phyloP scores from a whole-genome alignment of 2,113 vertebrate genomes.

The Tragulus kanchil region DNA sequence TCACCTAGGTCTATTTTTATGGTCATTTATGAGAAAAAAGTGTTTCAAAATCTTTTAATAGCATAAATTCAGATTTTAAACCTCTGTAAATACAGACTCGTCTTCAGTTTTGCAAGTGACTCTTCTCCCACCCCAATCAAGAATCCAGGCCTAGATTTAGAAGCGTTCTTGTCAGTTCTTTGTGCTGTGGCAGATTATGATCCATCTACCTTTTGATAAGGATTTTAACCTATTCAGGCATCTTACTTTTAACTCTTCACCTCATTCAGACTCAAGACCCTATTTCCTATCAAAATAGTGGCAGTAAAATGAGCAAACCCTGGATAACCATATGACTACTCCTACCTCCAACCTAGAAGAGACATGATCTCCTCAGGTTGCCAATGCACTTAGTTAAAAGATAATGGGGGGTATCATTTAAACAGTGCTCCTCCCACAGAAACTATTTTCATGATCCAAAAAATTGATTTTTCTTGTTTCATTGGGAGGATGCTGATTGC shows the following conservation, averaged over 20 bases:
- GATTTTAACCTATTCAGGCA: not conserved
- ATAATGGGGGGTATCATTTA: not conserved
- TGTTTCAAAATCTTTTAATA: not conserved
- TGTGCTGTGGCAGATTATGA: not conserved
- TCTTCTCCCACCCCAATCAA: not conserved
- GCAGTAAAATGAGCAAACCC: not conserved
- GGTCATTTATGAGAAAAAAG: not conserved
- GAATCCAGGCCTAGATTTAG: not conserved
- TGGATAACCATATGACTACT: not conserved
- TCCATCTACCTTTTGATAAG: not conserved
- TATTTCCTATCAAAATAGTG: not conserved
- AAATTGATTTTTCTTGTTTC: constrained; percentile 48
- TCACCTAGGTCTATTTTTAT: not conserved
- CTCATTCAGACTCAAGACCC: not conserved
- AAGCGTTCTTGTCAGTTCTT: not conserved
- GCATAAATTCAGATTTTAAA: not conserved
- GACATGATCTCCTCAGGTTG: not conserved
- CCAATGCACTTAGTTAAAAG: not conserved
- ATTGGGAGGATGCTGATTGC: constrained; percentile 36
- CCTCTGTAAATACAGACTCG: not conserved
- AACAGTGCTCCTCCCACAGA: not conserved
- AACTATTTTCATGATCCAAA: not conserved
- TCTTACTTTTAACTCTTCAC: not conserved
- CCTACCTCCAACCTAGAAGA: not conserved
- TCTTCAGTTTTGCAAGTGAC: not conserved